These are phyloP conservation scores for Cyprinodon tularosa DNA, from an alignment of 2,113 vertebrate genomes.

Conservation along the genomic window DNA sequence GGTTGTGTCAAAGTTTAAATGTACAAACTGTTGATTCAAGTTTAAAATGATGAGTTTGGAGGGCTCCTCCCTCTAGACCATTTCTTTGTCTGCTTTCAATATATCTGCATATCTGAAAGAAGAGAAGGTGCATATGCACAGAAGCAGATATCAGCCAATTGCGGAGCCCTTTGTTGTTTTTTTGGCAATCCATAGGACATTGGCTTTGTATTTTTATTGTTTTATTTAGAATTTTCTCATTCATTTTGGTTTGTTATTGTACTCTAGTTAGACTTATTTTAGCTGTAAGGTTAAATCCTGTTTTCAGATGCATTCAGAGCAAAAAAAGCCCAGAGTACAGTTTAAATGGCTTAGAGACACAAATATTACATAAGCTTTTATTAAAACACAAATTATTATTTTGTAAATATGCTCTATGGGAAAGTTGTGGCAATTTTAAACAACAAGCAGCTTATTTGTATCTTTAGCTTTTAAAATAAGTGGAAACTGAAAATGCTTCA, in stretches of 20 bases:
- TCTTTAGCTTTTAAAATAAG: too few relatives aligned
- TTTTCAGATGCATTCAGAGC: background rate
- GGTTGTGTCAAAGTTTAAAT: background rate
- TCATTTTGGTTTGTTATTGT: background rate
- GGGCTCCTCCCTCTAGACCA: background rate
- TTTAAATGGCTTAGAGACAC: too few relatives aligned
- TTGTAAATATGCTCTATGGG: too few relatives aligned
- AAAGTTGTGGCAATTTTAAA: too few relatives aligned
- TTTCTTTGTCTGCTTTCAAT: background rate
- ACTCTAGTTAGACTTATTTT: background rate
- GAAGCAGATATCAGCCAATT: too few relatives aligned
- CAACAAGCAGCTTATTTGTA: too few relatives aligned
- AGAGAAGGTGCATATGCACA: background rate
- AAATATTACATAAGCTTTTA: too few relatives aligned
- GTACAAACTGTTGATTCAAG: background rate
- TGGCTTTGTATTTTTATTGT: background rate
- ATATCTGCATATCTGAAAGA: background rate
- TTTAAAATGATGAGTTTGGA: background rate
- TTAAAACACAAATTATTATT: too few relatives aligned
- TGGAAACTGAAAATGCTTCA: too few relatives aligned
- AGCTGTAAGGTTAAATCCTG: background rate
- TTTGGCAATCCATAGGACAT: background rate
- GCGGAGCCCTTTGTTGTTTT: background rate
- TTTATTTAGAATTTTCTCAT: background rate
- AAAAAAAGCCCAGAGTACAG: background rate